These are phyloP conservation scores for Charaxes varanes DNA, from an alignment of 1,140 invertebrate species.

Conservation along the genomic window DNA sequence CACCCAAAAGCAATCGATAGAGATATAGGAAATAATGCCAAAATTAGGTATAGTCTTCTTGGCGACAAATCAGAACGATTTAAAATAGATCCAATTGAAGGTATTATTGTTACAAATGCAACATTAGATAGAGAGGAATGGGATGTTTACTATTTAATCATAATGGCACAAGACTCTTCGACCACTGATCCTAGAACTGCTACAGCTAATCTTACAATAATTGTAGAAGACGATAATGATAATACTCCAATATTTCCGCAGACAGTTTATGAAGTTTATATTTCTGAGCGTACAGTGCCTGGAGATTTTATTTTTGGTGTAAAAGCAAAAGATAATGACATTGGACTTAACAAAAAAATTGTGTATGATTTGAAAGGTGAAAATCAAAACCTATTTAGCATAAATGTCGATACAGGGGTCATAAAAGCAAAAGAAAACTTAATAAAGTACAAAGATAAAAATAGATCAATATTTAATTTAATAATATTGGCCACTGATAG, in stretches of 20 bases:
- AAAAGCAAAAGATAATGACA: constrained; percentile 86
- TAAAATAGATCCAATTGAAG: constrained; percentile 82
- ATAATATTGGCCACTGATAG: constrained; percentile 84
- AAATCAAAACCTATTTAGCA: constrained; percentile 84
- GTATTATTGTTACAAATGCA: constrained; percentile 82
- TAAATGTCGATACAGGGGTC: constrained; percentile 87
- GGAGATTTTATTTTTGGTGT: constrained; percentile 92
- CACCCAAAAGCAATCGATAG: constrained; percentile 84
- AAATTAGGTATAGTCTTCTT: constrained; percentile 86
- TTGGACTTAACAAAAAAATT: constrained; percentile 86
- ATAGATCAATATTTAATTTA: constrained; percentile 79
- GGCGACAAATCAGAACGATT: constrained; percentile 88
- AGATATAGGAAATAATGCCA: constrained; percentile 88
- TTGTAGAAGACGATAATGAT: constrained; percentile 89
- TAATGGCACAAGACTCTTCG: constrained; percentile 91
- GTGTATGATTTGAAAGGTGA: constrained; percentile 85
- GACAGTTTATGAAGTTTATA: constrained; percentile 82
- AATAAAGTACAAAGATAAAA: constrained; percentile 47
- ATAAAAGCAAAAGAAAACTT: constrained; percentile 81
- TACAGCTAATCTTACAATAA: constrained; percentile 87
- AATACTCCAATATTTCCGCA: constrained; percentile 87
- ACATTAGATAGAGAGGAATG: constrained; percentile 87
- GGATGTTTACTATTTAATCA: constrained; percentile 83
- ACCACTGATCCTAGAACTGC: constrained; percentile 85
- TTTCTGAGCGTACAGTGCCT: constrained; percentile 83